These are phyloP conservation scores for Monochamus alternatus DNA, from an alignment of 2,888 invertebrate genomes.

Conservation along the genomic window DNA sequence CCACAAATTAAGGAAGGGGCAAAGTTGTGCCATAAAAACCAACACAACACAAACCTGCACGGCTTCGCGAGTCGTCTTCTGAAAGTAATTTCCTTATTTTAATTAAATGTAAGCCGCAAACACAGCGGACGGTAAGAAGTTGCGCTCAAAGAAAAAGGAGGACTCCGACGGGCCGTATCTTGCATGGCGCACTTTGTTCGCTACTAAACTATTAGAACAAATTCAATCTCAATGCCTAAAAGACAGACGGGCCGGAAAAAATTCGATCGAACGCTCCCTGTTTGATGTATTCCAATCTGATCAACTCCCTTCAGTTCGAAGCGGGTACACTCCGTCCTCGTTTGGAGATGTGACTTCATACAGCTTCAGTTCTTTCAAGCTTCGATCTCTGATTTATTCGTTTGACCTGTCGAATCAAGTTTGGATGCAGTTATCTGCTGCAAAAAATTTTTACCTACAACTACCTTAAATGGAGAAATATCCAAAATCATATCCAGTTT, in stretches of 20 bases:
- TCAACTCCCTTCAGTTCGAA: neutral
- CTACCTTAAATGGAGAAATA: no score
- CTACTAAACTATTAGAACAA: neutral
- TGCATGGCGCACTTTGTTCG: constrained; percentile 6
- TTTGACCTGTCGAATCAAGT: no score
- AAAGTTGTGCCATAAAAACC: constrained; percentile 22
- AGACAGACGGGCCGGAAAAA: neutral
- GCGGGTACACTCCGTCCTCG: neutral
- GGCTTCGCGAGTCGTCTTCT: constrained; percentile 30
- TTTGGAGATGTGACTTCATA: no score
- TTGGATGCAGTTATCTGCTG: no score
- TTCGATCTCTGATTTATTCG: no score
- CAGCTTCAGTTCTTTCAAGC: no score
- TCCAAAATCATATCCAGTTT: no score
- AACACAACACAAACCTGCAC: constrained; percentile 19
- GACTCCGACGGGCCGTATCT: neutral
- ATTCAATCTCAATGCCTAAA: constrained; percentile 3
- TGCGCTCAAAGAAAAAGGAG: constrained; percentile 4
- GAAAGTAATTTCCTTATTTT: constrained; percentile 45
- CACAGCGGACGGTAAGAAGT: constrained; percentile 16
- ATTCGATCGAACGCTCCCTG: neutral
- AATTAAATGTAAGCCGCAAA: constrained; percentile 39
- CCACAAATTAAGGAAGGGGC: constrained; percentile 10
- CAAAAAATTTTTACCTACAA: no score
- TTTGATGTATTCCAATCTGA: constrained; percentile 1